Percentiles rank a stretch among this genome's conserved stretches.
These are phyloP conservation scores for Dromococcyx pavoninus DNA, from an alignment of 2,797 vertebrate species.

Conservation along the genomic window DNA sequence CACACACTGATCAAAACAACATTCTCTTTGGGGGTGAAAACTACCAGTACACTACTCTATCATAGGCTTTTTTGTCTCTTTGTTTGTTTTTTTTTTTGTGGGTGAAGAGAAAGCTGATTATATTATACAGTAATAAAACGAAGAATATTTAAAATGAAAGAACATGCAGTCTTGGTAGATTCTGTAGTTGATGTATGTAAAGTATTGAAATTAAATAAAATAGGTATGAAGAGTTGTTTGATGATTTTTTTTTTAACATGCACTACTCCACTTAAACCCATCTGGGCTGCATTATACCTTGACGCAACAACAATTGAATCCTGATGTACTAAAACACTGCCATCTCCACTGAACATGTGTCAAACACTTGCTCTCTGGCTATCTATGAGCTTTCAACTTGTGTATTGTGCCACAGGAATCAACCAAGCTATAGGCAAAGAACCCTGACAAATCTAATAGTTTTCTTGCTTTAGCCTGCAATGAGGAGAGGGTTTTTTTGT, in stretches of 20 bases:
- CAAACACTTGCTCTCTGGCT: constrained; percentile 59
- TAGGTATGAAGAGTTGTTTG: constrained; percentile 63
- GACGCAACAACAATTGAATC: constrained; percentile 67
- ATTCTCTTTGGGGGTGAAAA: constrained; percentile 23
- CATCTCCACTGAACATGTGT: constrained; percentile 66
- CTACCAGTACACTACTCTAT: constrained; percentile 25
- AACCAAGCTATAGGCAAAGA: background rate
- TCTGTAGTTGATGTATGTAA: constrained; percentile 22
- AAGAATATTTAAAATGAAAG: constrained; percentile 56
- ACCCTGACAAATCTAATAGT: background rate
- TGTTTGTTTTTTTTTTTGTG: constrained; percentile 41
- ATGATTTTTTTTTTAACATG: constrained; percentile 57
- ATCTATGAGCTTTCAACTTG: background rate
- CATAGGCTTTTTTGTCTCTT: background rate
- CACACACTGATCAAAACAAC: constrained; percentile 13
- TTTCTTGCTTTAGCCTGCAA: background rate
- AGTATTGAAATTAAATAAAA: constrained; percentile 58
- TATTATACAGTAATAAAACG: constrained; percentile 45
- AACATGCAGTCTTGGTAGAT: constrained; percentile 34
- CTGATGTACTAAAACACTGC: constrained; percentile 48
- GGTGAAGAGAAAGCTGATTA: constrained; percentile 48
- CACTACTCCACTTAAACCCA: constrained; percentile 47
- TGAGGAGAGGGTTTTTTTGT: background rate
- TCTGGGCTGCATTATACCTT: constrained; percentile 65
- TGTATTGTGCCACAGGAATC: background rate